phyloP scores from a whole-genome alignment of 92 coral and sea anemone species.

The Micromussa lordhowensis region DNA sequence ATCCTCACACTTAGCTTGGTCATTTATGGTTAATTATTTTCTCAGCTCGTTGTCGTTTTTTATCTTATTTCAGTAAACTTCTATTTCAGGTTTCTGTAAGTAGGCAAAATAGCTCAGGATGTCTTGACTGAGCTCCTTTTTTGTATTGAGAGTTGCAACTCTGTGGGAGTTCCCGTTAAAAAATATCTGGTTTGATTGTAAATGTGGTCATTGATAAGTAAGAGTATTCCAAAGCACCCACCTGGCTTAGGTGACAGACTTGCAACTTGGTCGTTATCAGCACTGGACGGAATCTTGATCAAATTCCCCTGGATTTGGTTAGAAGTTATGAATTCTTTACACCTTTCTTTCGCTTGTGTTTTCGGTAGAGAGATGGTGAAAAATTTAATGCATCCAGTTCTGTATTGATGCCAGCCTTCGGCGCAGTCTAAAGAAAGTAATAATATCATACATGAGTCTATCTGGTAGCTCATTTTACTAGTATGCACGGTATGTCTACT shows the following conservation, averaged over 20 bases:
- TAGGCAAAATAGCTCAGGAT: too few relatives aligned
- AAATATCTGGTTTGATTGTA: too few relatives aligned
- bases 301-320: background rate
- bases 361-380: background rate
- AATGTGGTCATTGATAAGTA: background rate
- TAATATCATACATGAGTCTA: too few relatives aligned
- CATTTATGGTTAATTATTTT: too few relatives aligned
- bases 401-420: conserved; percentile 5
- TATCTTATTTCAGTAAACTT: too few relatives aligned
- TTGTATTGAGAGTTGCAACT: too few relatives aligned
- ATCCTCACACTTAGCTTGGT: too few relatives aligned
- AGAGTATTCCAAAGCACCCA: background rate
- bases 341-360: background rate
- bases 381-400: background rate
- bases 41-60: too few relatives aligned
- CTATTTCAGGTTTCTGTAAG: too few relatives aligned
- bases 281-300: background rate
- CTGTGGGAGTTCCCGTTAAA: too few relatives aligned
- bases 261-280: background rate
- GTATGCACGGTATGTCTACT: too few relatives aligned
- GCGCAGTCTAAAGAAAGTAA: background rate
- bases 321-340: background rate
- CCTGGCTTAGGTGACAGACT: background rate
- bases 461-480: background rate
- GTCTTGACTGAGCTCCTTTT: too few relatives aligned